phyloP scores from a whole-genome alignment of 2,113 vertebrate genomes.

The Grantiella picta region DNA sequence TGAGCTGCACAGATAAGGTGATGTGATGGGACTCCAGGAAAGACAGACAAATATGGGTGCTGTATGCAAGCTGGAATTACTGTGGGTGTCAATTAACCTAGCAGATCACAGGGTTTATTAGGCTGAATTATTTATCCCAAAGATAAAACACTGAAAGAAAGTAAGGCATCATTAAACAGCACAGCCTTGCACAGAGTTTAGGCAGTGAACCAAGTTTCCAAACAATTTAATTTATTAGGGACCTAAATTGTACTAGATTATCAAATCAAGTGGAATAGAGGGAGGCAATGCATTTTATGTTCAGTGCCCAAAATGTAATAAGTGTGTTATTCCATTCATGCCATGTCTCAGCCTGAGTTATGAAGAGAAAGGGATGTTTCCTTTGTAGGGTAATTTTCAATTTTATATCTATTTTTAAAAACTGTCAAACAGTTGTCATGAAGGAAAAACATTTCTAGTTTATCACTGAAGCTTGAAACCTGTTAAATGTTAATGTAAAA shows the following conservation, averaged over 20 bases:
- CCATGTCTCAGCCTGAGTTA: constrained; percentile 20
- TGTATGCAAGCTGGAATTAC: constrained; percentile 33
- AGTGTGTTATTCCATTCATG: constrained; percentile 33
- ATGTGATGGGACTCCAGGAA: neutral
- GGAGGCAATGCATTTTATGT: constrained; percentile 30
- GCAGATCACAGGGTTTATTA: constrained; percentile 46
- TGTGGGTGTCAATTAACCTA: constrained; percentile 57
- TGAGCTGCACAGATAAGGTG: constrained; percentile 2
- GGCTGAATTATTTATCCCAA: constrained; percentile 63
- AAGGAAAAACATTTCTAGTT: constrained; percentile 50
- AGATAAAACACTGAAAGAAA: constrained; percentile 46
- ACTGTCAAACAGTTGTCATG: constrained; percentile 60
- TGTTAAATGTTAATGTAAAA: constrained; percentile 60
- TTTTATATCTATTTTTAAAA: constrained; percentile 63
- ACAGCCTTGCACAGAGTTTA: constrained; percentile 45
- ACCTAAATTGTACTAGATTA: constrained; percentile 45
- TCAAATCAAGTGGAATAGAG: constrained; percentile 59
- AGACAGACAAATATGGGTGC: neutral
- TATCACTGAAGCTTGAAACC: constrained; percentile 52
- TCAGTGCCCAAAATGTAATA: constrained; percentile 12
- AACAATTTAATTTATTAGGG: constrained; percentile 67
- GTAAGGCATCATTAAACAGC: constrained; percentile 43
- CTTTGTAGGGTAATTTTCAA: constrained; percentile 60
- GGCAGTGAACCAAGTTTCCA: constrained; percentile 55
- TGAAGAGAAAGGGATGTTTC: constrained; percentile 42